These are phyloP conservation scores for Mus caroli DNA, from an alignment of 2,797 vertebrate genomes.

Conservation along the genomic window DNA sequence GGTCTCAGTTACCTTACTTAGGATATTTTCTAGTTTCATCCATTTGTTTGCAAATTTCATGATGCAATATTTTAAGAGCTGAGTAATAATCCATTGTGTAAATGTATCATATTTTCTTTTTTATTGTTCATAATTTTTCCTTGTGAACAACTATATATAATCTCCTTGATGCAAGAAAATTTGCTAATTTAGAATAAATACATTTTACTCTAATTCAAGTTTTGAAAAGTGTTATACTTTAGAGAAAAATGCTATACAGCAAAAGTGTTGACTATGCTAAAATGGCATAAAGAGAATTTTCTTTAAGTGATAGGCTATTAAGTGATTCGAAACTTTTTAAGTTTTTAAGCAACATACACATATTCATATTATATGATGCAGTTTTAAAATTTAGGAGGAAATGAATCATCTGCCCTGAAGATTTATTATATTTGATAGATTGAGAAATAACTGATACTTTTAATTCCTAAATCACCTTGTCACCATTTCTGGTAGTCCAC, in stretches of 20 bases:
- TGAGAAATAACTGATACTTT: background rate
- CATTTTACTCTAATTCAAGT: background rate
- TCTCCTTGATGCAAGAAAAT: background rate
- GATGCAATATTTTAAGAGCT: background rate
- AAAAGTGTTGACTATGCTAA: background rate
- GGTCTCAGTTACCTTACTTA: background rate
- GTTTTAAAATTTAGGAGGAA: background rate
- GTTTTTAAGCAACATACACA: background rate
- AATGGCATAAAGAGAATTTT: background rate
- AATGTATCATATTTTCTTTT: background rate
- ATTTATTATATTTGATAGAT: background rate
- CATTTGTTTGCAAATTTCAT: background rate
- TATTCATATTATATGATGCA: background rate
- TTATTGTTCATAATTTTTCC: background rate
- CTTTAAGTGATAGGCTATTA: background rate
- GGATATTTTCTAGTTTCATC: background rate
- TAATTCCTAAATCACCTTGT: background rate
- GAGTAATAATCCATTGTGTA: background rate
- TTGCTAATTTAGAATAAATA: background rate
- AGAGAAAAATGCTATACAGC: background rate
- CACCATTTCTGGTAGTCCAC: background rate
- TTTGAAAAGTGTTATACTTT: background rate
- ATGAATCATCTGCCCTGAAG: background rate
- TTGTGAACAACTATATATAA: background rate
- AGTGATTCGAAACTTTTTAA: background rate